Evolutionary conservation across 2,888 invertebrate genomes (phyloP).

Genomic region (Macrophya alboannulata): DNA sequence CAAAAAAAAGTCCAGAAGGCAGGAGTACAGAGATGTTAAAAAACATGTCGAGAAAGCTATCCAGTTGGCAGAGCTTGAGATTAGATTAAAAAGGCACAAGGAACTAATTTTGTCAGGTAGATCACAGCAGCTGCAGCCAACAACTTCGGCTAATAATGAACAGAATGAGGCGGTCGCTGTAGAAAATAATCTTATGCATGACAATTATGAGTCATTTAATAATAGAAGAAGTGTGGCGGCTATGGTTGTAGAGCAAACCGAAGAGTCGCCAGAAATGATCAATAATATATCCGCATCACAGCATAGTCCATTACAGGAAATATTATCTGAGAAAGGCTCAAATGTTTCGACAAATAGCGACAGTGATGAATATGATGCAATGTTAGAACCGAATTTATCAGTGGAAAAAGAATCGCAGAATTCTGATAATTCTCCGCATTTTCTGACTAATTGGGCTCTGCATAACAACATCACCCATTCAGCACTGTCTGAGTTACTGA

Average conservation of each 20-base stretch:
- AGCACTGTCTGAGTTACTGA: constrained; percentile 55
- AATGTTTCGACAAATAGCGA: constrained; percentile 15
- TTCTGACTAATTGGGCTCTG: constrained; percentile 54
- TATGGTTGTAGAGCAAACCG: not conserved
- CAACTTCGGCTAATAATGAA: not conserved
- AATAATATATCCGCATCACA: not conserved
- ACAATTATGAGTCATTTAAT: not conserved
- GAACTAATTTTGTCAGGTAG: not conserved
- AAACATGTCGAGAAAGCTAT: constrained; percentile 32
- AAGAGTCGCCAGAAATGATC: constrained; percentile 25
- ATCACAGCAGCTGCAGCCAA: constrained; percentile 11
- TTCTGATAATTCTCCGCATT: constrained; percentile 14
- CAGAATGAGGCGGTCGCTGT: not conserved
- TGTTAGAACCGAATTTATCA: no score
- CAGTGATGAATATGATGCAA: constrained; percentile 11
- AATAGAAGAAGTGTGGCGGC: not conserved
- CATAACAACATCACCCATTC: constrained; percentile 55
- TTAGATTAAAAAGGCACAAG: constrained; percentile 4
- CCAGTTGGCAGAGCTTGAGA: constrained; percentile 26
- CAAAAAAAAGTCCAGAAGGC: constrained; percentile 29
- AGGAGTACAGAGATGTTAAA: constrained; percentile 31
- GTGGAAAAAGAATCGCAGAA: constrained; percentile 3
- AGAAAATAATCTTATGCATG: constrained; percentile 3
- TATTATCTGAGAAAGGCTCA: not conserved
- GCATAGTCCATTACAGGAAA: constrained; percentile 10